Evolutionary conservation across 2,888 invertebrate species (phyloP).

Genomic region (Amaurobius ferox): DNA sequence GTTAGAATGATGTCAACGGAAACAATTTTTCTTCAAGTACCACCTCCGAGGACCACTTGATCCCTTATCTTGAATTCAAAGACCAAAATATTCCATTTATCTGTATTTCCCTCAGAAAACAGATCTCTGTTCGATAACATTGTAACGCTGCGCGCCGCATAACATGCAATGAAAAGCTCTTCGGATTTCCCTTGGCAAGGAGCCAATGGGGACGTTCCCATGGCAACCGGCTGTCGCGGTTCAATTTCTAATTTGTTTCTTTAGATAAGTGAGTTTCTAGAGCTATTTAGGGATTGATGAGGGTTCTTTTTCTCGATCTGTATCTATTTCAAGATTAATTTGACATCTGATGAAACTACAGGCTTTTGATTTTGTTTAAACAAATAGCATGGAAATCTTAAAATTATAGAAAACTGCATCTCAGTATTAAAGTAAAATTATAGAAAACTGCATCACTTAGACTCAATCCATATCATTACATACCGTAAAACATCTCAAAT

Average conservation of each 20-base stretch:
- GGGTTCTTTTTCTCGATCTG: too few relatives aligned
- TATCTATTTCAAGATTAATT: too few relatives aligned
- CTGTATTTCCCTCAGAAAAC: background rate
- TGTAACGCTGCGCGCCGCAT: constrained; percentile 22
- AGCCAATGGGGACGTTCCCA: constrained; percentile 59
- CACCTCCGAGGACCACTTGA: background rate
- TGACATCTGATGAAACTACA: too few relatives aligned
- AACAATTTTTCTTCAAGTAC: background rate
- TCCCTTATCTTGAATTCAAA: background rate
- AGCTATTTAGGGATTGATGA: background rate
- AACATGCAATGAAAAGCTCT: constrained; percentile 26
- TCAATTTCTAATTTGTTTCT: constrained; percentile 4
- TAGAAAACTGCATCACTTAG: too few relatives aligned
- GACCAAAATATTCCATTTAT: constrained; percentile 11
- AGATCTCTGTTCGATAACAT: constrained; percentile 14
- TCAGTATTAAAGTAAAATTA: too few relatives aligned
- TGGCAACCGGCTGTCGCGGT: constrained; percentile 36
- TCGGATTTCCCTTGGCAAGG: constrained; percentile 35
- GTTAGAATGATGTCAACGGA: background rate
- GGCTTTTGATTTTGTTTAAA: too few relatives aligned
- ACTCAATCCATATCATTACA: too few relatives aligned
- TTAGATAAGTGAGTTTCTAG: background rate
- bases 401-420: too few relatives aligned
- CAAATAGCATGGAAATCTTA: too few relatives aligned
- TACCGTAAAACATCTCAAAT: too few relatives aligned